Conservation (phyloP, 2,888 invertebrate species). For the Caenorhabditis doughertyi region DNA sequence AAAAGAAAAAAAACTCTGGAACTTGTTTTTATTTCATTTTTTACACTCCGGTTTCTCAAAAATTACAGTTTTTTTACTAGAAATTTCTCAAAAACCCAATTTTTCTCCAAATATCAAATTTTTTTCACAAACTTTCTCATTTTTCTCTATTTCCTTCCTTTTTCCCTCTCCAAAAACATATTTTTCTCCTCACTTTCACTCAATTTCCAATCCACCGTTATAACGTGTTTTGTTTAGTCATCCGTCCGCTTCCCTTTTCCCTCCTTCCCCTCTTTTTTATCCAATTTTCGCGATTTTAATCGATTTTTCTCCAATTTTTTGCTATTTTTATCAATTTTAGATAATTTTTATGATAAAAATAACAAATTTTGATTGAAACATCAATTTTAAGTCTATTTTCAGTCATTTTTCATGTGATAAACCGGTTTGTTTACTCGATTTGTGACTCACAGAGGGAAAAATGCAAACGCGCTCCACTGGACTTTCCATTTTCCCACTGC, state of each 20-base stretch:
- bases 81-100: no score
- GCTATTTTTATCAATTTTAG: constrained; percentile 3
- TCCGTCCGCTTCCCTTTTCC: neutral
- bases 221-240: constrained; percentile 41
- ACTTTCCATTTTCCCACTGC: constrained; percentile 27
- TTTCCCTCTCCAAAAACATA: constrained; percentile 11
- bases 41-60: no score
- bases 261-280: neutral
- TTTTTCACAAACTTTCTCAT: neutral
- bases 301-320: neutral
- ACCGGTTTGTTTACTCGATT: constrained; percentile 22
- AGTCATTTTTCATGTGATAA: neutral
- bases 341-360: neutral
- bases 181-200: constrained; percentile 1
- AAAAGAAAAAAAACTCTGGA: no score
- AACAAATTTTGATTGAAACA: constrained; percentile 1
- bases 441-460: constrained; percentile 6
- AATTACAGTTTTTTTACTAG: no score
- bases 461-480: constrained; percentile 43
- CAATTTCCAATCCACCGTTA: neutral
- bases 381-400: neutral
- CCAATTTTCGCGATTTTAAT: no score
- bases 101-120: neutral
- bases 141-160: neutral
- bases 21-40: no score